Percentiles rank a stretch among this genome's conserved stretches.
phyloP scores from a whole-genome alignment of 2,797 vertebrate species.

The Schizopygopsis pylzovi region DNA sequence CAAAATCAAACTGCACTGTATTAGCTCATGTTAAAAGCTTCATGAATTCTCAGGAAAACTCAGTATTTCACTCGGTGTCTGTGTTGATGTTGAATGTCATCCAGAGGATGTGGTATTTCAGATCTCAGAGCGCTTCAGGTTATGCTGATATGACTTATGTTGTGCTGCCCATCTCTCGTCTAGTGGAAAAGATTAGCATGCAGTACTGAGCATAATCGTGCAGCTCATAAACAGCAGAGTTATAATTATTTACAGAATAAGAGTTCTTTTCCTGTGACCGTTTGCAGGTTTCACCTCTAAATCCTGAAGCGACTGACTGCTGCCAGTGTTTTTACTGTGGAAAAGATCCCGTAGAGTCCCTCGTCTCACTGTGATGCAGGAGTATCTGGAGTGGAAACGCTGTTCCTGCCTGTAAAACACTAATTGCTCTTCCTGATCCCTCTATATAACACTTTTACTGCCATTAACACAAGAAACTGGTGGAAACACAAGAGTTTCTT shows the following conservation, averaged over 20 bases:
- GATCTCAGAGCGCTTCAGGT: not conserved
- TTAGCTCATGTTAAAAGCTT: not conserved
- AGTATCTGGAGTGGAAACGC: constrained; percentile 27
- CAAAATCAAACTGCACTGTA: not conserved
- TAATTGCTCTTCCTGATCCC: constrained; percentile 38
- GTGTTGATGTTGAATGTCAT: not conserved
- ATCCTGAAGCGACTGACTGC: constrained; percentile 10
- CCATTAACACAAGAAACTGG: not conserved
- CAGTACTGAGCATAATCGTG: constrained; percentile 48
- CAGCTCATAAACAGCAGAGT: constrained; percentile 67
- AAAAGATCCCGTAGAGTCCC: constrained; percentile 25
- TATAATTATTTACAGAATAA: constrained; percentile 72
- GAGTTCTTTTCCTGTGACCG: constrained; percentile 70
- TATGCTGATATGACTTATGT: not conserved
- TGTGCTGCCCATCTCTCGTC: constrained; percentile 1
- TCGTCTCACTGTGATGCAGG: not conserved
- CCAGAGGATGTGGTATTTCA: not conserved
- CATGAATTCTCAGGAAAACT: not conserved
- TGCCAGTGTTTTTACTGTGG: constrained; percentile 36
- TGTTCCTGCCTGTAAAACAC: constrained; percentile 35
- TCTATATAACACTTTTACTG: constrained; percentile 13
- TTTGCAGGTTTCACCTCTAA: constrained; percentile 23
- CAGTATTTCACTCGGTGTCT: not conserved
- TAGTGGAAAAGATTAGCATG: constrained; percentile 42
- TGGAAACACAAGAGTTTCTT: constrained; percentile 14